Conservation (phyloP, 2,888 invertebrate genomes). For the Exocentrus adspersus region DNA sequence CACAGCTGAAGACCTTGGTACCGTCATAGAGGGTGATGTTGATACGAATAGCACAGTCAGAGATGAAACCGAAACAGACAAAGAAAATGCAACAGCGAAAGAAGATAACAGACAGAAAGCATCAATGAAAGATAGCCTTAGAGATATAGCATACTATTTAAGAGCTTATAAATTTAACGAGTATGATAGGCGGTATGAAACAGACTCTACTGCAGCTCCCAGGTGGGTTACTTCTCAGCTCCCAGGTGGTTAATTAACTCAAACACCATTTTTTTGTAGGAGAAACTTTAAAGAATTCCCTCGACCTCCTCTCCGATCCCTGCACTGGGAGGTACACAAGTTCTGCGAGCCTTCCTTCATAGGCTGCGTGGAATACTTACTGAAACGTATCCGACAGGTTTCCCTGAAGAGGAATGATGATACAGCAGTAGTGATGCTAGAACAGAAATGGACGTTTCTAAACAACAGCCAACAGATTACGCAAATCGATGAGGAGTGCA, state of each 20-base stretch:
- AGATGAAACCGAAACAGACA: neutral
- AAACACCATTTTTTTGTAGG: constrained; percentile 34
- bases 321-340: constrained; percentile 72
- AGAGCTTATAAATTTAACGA: constrained; percentile 73
- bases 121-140: constrained; percentile 59
- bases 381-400: constrained; percentile 55
- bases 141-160: constrained; percentile 71
- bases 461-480: constrained; percentile 61
- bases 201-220: constrained; percentile 44
- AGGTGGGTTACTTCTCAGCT: constrained; percentile 34
- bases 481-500: constrained; percentile 66
- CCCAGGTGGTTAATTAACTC: neutral
- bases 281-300: constrained; percentile 66
- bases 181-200: constrained; percentile 67
- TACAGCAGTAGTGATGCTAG: constrained; percentile 63
- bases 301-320: constrained; percentile 66
- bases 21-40: neutral
- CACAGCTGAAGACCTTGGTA: neutral
- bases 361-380: constrained; percentile 69
- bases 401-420: constrained; percentile 65
- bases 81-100: neutral
- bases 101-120: neutral
- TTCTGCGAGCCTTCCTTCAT: constrained; percentile 67
- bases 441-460: constrained; percentile 62
- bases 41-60: neutral